Percentiles rank a stretch among this genome's conserved stretches.
phyloP scores from a whole-genome alignment of 2,797 vertebrate genomes.

The Margarornis squamiger region DNA sequence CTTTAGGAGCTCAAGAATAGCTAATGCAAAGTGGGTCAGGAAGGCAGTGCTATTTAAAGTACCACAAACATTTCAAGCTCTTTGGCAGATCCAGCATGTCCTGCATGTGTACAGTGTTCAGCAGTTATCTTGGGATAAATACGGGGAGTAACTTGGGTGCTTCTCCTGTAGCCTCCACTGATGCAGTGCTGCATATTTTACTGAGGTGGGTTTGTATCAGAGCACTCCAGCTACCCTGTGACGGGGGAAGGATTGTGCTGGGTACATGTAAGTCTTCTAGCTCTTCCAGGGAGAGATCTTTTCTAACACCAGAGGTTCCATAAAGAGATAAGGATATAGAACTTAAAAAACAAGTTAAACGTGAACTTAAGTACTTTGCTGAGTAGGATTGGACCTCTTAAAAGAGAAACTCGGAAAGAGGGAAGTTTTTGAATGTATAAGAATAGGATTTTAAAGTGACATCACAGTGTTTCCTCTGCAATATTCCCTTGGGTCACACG shows the following conservation, averaged over 20 bases:
- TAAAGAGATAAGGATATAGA: neutral
- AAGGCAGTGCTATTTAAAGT: slow-evolving; percentile 23
- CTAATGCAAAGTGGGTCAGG: slow-evolving; percentile 34
- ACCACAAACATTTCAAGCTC: neutral
- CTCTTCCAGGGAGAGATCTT: neutral
- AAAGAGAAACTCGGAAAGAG: neutral
- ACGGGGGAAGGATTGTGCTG: neutral
- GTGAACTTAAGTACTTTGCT: neutral
- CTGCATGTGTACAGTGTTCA: neutral
- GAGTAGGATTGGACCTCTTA: neutral
- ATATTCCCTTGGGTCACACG: neutral
- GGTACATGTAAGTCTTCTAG: neutral
- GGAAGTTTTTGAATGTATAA: neutral
- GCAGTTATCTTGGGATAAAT: neutral
- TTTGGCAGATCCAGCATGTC: neutral
- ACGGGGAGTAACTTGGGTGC: neutral
- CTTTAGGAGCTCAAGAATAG: neutral
- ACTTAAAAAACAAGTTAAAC: neutral
- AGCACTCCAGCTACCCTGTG: neutral
- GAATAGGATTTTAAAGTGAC: neutral
- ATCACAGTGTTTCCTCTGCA: neutral
- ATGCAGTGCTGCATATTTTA: neutral
- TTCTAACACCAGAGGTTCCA: neutral
- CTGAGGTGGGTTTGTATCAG: neutral
- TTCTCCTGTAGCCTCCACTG: neutral